Conservation (phyloP, 2,113 vertebrate genomes). For the Psittacus erithacus region DNA sequence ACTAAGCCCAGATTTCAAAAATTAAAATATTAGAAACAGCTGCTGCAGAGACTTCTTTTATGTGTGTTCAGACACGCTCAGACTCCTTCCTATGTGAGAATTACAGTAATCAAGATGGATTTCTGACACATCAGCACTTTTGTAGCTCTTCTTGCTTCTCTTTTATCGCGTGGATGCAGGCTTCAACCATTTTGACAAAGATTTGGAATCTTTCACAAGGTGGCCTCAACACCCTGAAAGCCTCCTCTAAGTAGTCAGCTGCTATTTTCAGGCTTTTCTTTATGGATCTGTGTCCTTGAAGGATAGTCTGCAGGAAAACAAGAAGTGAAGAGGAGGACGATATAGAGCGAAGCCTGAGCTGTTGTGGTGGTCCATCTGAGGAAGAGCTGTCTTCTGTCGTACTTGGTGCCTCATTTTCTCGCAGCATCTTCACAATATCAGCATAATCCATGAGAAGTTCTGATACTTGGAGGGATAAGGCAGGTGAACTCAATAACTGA, state of each 20-base stretch:
- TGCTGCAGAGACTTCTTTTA: background rate
- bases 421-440: background rate
- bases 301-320: background rate
- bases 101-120: background rate
- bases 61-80: background rate
- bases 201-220: conserved; percentile 41
- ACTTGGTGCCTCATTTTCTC: background rate
- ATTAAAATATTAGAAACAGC: background rate
- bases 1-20: background rate
- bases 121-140: background rate
- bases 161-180: background rate
- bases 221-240: conserved; percentile 19
- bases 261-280: background rate
- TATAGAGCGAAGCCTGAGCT: background rate
- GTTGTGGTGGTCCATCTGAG: background rate
- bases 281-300: background rate
- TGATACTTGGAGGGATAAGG: conserved; percentile 48
- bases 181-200: conserved; percentile 8
- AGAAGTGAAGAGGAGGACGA: background rate
- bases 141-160: background rate
- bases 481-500: conserved; percentile 9
- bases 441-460: conserved; percentile 46
- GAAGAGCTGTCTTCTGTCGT: background rate
- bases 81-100: background rate
- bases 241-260: conserved; percentile 45